phyloP scores from a whole-genome alignment of 2,888 invertebrate species.

The Hirudinaria manillensis region DNA sequence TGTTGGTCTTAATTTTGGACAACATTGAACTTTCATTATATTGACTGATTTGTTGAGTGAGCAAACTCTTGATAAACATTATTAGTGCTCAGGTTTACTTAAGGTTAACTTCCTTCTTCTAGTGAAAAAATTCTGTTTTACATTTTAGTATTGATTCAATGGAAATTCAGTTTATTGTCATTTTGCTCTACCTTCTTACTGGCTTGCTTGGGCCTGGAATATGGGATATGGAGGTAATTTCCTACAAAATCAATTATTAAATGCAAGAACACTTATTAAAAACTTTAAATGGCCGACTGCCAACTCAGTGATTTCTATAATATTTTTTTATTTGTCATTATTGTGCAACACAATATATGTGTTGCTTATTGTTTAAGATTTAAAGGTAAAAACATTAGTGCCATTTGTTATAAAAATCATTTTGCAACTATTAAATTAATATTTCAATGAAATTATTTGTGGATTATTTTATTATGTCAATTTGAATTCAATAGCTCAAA shows the following conservation, averaged over 20 bases:
- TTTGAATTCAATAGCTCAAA: too few species aligned
- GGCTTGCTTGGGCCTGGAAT: constrained; percentile 77
- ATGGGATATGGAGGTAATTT: constrained; percentile 64
- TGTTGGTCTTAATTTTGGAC: neutral
- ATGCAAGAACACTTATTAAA: too few species aligned
- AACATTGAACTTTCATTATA: neutral
- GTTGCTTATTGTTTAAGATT: neutral
- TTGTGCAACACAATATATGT: neutral
- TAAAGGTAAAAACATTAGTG: too few species aligned
- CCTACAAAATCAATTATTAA: too few species aligned
- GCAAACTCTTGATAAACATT: neutral
- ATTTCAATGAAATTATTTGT: too few species aligned
- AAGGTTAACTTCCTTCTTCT: too few species aligned
- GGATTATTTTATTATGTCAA: too few species aligned
- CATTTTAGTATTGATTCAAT: constrained; percentile 78
- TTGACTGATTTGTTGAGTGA: neutral
- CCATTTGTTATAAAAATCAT: too few species aligned
- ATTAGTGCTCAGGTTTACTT: too few species aligned
- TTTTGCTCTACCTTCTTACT: constrained; percentile 77
- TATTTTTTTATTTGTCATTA: neutral
- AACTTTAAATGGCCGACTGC: too few species aligned
- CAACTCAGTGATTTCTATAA: too few species aligned
- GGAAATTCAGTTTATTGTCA: constrained; percentile 91
- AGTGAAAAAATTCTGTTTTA: neutral
- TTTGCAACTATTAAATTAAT: too few species aligned